Evolutionary conservation across 2,797 vertebrate species (phyloP).

Genomic region (Pseudotriccus pelzelni): DNA sequence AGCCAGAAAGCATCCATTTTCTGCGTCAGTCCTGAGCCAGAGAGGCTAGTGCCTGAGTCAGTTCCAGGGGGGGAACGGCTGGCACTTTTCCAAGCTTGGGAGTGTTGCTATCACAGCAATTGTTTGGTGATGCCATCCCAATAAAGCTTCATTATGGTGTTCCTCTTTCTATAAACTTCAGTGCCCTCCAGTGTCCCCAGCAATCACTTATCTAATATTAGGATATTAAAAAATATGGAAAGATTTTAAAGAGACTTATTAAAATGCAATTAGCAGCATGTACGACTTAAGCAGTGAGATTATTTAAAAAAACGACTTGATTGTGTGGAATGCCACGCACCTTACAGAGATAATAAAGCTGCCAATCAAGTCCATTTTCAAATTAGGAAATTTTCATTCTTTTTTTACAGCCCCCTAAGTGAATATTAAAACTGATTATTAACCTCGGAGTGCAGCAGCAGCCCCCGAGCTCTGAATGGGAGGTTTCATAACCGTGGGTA

Average conservation of each 20-base stretch:
- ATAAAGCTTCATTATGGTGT: slow-evolving; percentile 64
- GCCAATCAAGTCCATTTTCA: slow-evolving; percentile 78
- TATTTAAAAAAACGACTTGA: slow-evolving; percentile 80
- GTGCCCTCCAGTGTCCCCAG: slow-evolving; percentile 82
- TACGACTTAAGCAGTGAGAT: slow-evolving; percentile 82
- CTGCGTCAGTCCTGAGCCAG: slow-evolving; percentile 41
- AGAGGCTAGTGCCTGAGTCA: slow-evolving; percentile 51
- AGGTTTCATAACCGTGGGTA: slow-evolving; percentile 41
- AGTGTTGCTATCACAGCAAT: slow-evolving; percentile 64
- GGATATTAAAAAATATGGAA: slow-evolving; percentile 85
- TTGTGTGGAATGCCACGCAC: slow-evolving; percentile 80
- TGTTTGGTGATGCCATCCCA: slow-evolving; percentile 55
- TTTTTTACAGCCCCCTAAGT: slow-evolving; percentile 78
- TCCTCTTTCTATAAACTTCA: slow-evolving; percentile 75
- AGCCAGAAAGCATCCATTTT: slow-evolving; percentile 63
- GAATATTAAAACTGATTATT: slow-evolving; percentile 76
- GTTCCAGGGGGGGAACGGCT: slow-evolving; percentile 44
- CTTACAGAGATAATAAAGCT: slow-evolving; percentile 82
- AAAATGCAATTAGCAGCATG: slow-evolving; percentile 81
- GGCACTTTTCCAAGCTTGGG: slow-evolving; percentile 56
- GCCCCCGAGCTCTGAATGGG: slow-evolving; percentile 35
- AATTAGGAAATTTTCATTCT: slow-evolving; percentile 75
- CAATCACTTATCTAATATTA: slow-evolving; percentile 85
- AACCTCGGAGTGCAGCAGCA: slow-evolving; percentile 41
- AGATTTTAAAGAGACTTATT: slow-evolving; percentile 85